Percentiles rank a stretch among this genome's conserved stretches.
Evolutionary conservation across 2,797 vertebrate species (phyloP).

Genomic region (Acipenser oxyrinchus): DNA sequence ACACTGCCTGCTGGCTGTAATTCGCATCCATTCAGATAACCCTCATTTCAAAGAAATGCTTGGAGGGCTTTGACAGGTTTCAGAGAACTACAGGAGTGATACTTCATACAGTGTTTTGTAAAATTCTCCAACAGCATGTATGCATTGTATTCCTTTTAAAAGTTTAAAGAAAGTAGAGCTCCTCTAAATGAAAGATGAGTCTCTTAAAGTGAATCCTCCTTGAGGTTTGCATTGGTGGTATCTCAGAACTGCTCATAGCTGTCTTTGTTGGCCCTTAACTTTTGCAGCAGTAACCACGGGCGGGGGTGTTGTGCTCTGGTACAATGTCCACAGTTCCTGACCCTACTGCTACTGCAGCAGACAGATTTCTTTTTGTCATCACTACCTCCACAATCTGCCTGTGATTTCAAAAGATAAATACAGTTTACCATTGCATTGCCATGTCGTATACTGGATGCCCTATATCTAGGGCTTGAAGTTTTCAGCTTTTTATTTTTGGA

Average conservation of each 20-base stretch:
- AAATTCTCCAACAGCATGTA: neutral
- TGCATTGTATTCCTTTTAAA: no score
- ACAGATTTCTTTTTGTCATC: neutral
- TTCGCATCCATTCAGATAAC: neutral
- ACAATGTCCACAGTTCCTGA: neutral
- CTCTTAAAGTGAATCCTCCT: neutral
- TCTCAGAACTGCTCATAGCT: no score
- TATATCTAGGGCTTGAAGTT: no score
- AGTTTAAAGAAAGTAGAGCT: no score
- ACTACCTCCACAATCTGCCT: conserved; percentile 6
- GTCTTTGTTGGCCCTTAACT: neutral
- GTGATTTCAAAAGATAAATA: neutral
- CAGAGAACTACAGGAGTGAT: neutral
- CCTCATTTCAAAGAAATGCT: neutral
- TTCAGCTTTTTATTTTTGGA: no score
- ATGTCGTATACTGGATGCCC: no score
- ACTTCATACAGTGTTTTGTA: neutral
- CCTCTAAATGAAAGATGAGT: neutral
- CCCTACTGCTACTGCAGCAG: neutral
- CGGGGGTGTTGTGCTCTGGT: neutral
- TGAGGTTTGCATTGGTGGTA: neutral
- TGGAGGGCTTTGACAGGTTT: neutral
- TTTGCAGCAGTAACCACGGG: neutral
- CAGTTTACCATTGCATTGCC: neutral
- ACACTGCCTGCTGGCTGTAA: neutral